These are phyloP conservation scores for Lutjanus campechanus DNA, from an alignment of 2,797 vertebrate genomes.

Conservation along the genomic window DNA sequence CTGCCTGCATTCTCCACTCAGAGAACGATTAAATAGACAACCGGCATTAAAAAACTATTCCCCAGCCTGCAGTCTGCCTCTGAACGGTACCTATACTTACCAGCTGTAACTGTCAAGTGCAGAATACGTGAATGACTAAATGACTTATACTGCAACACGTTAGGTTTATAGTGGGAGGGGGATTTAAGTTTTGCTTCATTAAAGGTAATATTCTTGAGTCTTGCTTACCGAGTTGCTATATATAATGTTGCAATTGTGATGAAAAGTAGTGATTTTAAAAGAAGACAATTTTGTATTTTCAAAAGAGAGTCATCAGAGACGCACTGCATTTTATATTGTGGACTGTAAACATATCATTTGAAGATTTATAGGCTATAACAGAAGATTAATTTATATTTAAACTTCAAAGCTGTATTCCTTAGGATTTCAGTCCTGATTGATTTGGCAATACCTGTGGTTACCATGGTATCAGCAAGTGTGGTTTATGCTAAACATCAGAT, in stretches of 20 bases:
- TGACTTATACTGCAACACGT: slow-evolving; percentile 24
- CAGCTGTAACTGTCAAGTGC: slow-evolving; percentile 29
- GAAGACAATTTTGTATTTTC: slow-evolving; percentile 2
- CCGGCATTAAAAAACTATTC: slow-evolving; percentile 52
- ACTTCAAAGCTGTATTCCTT: slow-evolving; percentile 6
- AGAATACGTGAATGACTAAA: slow-evolving; percentile 41
- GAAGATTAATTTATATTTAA: neutral
- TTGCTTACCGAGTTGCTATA: neutral
- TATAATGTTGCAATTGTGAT: slow-evolving; percentile 25
- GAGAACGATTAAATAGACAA: slow-evolving; percentile 56
- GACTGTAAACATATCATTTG: neutral
- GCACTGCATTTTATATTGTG: neutral
- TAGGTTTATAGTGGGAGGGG: slow-evolving; percentile 17
- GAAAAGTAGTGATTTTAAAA: slow-evolving; percentile 29
- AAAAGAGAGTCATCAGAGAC: slow-evolving; percentile 1
- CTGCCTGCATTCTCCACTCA: slow-evolving; percentile 33
- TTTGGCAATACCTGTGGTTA: neutral
- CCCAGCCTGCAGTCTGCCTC: slow-evolving; percentile 27
- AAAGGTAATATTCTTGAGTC: slow-evolving; percentile 20
- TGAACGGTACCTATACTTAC: slow-evolving; percentile 16
- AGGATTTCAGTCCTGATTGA: neutral
- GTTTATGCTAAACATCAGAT: neutral
- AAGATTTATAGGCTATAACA: neutral
- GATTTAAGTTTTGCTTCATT: slow-evolving; percentile 37
- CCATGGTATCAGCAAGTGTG: neutral